A percentile compares a stretch with the other conserved stretches of the same genome.
These are phyloP conservation scores for Hesperophylax magnus DNA, from an alignment of 1,140 invertebrate species.

Conservation along the genomic window DNA sequence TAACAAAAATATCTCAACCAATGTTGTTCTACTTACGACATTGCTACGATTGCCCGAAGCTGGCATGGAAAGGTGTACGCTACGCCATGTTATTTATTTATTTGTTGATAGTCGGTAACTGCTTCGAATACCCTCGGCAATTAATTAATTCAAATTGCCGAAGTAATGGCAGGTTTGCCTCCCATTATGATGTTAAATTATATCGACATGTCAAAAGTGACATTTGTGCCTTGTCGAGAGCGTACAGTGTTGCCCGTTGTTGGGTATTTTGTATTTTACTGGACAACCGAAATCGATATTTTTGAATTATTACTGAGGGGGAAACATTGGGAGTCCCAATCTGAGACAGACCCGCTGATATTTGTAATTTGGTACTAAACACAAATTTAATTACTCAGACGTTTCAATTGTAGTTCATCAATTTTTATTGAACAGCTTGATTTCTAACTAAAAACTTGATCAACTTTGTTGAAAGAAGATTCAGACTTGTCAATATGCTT, in stretches of 20 bases:
- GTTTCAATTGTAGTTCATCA: too few species aligned
- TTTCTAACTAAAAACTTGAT: too few species aligned
- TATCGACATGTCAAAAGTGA: conserved; percentile 50
- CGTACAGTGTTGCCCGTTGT: conserved; percentile 23
- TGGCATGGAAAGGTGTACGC: conserved; percentile 62
- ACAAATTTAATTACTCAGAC: too few species aligned
- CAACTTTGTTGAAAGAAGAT: too few species aligned
- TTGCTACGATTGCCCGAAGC: conserved; percentile 67
- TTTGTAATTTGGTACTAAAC: too few species aligned
- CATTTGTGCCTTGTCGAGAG: conserved; percentile 37
- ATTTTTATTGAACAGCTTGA: too few species aligned
- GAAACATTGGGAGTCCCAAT: background rate
- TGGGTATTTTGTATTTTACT: background rate
- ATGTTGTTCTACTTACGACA: conserved; percentile 57
- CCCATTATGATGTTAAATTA: conserved; percentile 36
- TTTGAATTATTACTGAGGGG: background rate
- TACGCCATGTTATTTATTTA: conserved; percentile 37
- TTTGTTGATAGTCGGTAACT: conserved; percentile 28
- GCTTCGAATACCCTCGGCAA: conserved; percentile 29
- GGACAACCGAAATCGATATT: conserved; percentile 13
- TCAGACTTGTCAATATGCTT: too few species aligned
- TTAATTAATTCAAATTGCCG: conserved; percentile 21
- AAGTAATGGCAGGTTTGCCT: background rate
- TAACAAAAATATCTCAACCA: background rate
- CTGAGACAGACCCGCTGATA: background rate